Evolutionary conservation across 2,797 vertebrate species (phyloP).

Genomic region (Oreonectes daqikongensis): DNA sequence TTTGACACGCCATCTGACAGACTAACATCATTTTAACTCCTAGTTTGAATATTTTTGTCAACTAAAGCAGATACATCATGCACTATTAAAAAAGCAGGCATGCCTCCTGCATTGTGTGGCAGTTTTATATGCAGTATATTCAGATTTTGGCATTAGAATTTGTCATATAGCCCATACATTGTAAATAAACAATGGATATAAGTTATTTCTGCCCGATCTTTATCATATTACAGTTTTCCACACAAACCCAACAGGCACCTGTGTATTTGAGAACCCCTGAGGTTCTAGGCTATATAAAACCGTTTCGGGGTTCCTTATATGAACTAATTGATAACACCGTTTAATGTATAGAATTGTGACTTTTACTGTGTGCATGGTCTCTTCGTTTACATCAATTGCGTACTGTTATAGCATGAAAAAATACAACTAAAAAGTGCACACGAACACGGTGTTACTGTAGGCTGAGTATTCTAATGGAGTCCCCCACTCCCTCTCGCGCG

Average conservation of each 20-base stretch:
- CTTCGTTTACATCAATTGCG: not conserved
- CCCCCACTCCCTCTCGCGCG: slow-evolving; percentile 16
- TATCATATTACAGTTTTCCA: too few species aligned
- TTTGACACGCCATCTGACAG: not conserved
- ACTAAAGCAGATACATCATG: not conserved
- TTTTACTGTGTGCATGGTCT: too few species aligned
- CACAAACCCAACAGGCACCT: too few species aligned
- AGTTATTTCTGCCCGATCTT: too few species aligned
- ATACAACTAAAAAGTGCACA: not conserved
- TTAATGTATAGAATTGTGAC: too few species aligned
- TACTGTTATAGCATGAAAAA: not conserved
- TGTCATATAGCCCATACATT: not conserved
- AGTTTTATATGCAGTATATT: not conserved
- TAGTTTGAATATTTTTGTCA: not conserved
- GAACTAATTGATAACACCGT: too few species aligned
- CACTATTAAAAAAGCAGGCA: not conserved
- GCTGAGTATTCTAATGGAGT: slow-evolving; percentile 2
- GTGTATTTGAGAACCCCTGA: too few species aligned
- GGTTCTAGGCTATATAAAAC: too few species aligned
- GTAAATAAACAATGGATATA: not conserved
- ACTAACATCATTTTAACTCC: not conserved
- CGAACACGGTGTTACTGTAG: not conserved
- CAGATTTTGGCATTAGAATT: not conserved
- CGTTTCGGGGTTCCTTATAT: too few species aligned
- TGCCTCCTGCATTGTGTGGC: not conserved